Base-by-base conservation (phyloP, 2,113 vertebrate species). In the Saccopteryx leptura region DNA sequence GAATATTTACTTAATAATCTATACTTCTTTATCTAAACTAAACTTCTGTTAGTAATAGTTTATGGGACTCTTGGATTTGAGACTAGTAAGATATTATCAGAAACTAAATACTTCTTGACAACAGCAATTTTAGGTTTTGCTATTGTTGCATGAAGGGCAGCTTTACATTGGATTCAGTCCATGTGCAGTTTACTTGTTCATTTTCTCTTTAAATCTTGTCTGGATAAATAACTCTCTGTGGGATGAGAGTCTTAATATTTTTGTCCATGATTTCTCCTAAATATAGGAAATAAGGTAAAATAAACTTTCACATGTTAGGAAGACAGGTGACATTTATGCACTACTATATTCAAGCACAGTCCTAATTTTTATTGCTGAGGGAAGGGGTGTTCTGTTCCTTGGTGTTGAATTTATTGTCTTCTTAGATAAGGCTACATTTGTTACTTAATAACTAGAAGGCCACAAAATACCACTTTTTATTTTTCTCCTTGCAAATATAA, bases 181-280 rank as follows among this genome's bases (percentile, higher is more conserved):
- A 9, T 0, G 2, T 52, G 24, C n/a, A 71, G 31, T 46, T 4
- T 19, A 2, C 24, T 74, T 28, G 18, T 58, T 84, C 39, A 21
- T 71, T 31, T 69, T 82, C 9, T 26, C 80, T 88, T 76, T 48
- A 33, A 88, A 60, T 87, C 28, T 63, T 39, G 4, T 76, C 48
- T 60, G 71, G 19, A n/a, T 31, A 71, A 11, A 56, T 63, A 50
- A n/a, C 52, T 90, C 28, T 88, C 54, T 7, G 18, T n/a, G 28
- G n/a, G 24, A 33, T 68, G 52, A 71, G 61, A 63, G 58, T 79
- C 12, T 31, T 71, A 69, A 50, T 87, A n/a, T 56, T 26, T 88
- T 86, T 84, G 65, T 48, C 26, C 39, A 26, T 56, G 28, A 86
- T 46, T 89, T 94, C 48, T 92, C 86, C 58, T 80, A 80, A 79